These are phyloP conservation scores for Catocala nupta DNA, from an alignment of 2,888 invertebrate genomes.

Conservation along the genomic window DNA sequence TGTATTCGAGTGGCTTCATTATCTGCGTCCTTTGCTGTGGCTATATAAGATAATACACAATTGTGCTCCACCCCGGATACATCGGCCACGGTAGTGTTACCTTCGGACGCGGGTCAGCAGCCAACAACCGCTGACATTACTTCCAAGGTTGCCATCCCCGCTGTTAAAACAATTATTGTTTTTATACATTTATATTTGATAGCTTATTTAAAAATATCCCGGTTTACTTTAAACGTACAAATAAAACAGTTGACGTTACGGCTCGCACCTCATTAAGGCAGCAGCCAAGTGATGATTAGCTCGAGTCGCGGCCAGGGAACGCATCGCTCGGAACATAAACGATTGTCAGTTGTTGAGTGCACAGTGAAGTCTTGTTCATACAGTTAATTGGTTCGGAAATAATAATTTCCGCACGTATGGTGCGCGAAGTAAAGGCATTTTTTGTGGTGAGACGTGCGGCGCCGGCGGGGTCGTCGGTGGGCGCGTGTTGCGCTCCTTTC, in stretches of 20 bases:
- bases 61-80: constrained; percentile 21
- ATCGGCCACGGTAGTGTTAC: constrained; percentile 19
- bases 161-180: constrained; percentile 25
- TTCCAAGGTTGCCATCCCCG: constrained; percentile 26
- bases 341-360: not conserved
- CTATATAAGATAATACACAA: constrained; percentile 14
- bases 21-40: constrained; percentile 5
- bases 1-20: constrained; percentile 13
- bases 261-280: not conserved
- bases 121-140: constrained; percentile 30
- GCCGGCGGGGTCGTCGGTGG: constrained; percentile 62
- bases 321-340: not conserved
- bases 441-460: constrained; percentile 56
- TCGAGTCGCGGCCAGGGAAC: not conserved
- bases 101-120: constrained; percentile 32
- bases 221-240: not conserved
- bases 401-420: constrained; percentile 53
- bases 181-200: not conserved
- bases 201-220: not conserved
- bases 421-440: constrained; percentile 52
- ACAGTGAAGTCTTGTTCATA: constrained; percentile 25
- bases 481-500: constrained; percentile 65
- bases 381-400: constrained; percentile 51
- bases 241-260: not conserved
- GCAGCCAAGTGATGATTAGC: not conserved